A percentile compares a stretch with the other conserved stretches of the same genome.
phyloP scores from a whole-genome alignment of 2,113 vertebrate species.

The Typhlomys cinereus region DNA sequence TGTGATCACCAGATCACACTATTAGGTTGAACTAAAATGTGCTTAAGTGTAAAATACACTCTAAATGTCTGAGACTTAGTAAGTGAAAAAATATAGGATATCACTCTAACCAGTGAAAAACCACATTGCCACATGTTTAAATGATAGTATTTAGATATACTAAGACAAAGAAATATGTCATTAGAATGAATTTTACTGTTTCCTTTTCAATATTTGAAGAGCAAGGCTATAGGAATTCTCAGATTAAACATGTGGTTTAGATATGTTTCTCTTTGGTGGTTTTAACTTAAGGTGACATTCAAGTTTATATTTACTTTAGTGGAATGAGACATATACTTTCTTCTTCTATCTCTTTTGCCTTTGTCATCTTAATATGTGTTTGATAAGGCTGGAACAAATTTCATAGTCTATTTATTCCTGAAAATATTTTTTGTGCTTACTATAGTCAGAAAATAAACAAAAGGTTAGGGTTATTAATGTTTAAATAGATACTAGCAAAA shows the following conservation, averaged over 20 bases:
- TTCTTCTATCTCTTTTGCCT: background rate
- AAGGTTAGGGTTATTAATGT: background rate
- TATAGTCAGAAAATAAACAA: background rate
- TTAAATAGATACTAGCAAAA: background rate
- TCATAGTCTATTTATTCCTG: background rate
- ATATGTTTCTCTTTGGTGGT: background rate
- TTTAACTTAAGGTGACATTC: background rate
- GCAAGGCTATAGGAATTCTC: background rate
- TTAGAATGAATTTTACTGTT: background rate
- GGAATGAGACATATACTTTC: background rate
- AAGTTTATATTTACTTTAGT: background rate
- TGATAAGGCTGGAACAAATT: constrained; percentile 8
- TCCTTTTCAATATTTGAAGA: background rate
- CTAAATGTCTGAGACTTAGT: background rate
- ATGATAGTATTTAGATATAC: background rate
- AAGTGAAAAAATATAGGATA: background rate
- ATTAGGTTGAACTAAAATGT: background rate
- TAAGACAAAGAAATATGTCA: background rate
- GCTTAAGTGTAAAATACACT: background rate
- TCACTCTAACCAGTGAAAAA: background rate
- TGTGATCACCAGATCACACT: background rate
- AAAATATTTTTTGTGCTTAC: background rate
- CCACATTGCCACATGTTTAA: background rate
- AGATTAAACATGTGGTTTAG: background rate
- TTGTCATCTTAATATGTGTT: background rate